Evolutionary conservation across 2,113 vertebrate genomes (phyloP), one percentile per base, ranked within the genome.

Genomic region (Pimephales promelas): DNA sequence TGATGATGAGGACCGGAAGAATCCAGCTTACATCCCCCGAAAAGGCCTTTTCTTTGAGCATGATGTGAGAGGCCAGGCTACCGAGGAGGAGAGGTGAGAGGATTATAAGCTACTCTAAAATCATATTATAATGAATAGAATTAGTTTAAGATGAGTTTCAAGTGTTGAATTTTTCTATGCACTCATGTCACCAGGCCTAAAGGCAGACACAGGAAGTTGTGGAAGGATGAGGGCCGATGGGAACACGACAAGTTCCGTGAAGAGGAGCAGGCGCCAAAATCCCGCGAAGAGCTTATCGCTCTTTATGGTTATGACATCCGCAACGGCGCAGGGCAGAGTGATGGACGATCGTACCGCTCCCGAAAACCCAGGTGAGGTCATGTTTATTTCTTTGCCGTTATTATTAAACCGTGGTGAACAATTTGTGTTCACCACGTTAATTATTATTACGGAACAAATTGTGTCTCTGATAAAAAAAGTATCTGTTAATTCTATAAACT

Each of bases 31-130:
- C 90, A 99, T 99, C 88, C 98, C 98, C 0, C 95, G 98, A 74
- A 99, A 97, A 89, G 98, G 98, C 18, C 95, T 99, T 66, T 99
- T 99, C 93, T 99, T 99, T 18, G 98, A 99, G 87, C 98, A 99
- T 0, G 98, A 99, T 24, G 97, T 99, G 36, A 92, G 98, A 52
- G 98, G 98, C 6, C 97, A 97, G 83, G 90, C 96, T 0, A 96
- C 98, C 90, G 97, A 97, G 87, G 97, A 99, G 83, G 97, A 99
- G 94, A 94, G 97, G 93, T 96, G 75, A 49, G 54, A 64, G 93
- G 6, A 20, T 2, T 28, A 28, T 28, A 28, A 28, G 4, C 4
- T 36, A 22, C 1, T 2, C 34, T 31, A 3, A 7, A 66, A 7
- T 22, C 62, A 34, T 9, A 66, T 64, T 64, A 11, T 40, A 40